Percentiles rank a stretch among this genome's conserved stretches.
phyloP scores from a whole-genome alignment of 2,113 vertebrate genomes.

The Cephalopterus ornatus region DNA sequence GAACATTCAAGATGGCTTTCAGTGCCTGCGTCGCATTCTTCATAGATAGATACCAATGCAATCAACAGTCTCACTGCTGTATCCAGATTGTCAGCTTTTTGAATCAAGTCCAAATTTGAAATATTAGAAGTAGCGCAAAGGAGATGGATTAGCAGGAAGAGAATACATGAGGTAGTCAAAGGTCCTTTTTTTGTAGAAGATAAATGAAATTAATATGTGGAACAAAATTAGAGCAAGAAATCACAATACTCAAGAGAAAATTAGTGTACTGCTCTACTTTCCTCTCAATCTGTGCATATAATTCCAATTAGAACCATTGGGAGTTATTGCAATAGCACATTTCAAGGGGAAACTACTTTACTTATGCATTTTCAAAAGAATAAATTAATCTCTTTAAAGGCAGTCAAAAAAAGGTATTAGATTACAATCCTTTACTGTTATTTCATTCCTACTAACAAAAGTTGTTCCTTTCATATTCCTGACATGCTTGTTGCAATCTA shows the following conservation, averaged over 20 bases:
- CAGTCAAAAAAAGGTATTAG: background rate
- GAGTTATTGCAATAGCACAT: slow-evolving; percentile 3
- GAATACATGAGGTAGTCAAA: background rate
- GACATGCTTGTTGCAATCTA: background rate
- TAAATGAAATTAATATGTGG: slow-evolving; percentile 46
- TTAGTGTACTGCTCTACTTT: slow-evolving; percentile 48
- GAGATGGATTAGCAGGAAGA: background rate
- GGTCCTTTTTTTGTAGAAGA: slow-evolving; percentile 7
- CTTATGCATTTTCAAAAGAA: background rate
- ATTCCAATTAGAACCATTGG: background rate
- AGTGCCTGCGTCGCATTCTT: background rate
- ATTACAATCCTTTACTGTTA: background rate
- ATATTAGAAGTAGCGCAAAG: background rate
- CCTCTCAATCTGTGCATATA: slow-evolving; percentile 9
- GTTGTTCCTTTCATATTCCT: background rate
- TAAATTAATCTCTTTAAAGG: background rate
- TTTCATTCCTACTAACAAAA: background rate
- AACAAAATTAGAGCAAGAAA: slow-evolving; percentile 58
- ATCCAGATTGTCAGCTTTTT: background rate
- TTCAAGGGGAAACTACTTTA: slow-evolving; percentile 34
- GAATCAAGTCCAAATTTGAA: slow-evolving; percentile 14
- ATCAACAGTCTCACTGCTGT: background rate
- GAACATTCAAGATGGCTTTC: background rate
- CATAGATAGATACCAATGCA: background rate
- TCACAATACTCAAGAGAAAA: slow-evolving; percentile 51